These are phyloP conservation scores for Trichosurus vulpecula DNA, from an alignment of 2,797 vertebrate species.

Conservation along the genomic window DNA sequence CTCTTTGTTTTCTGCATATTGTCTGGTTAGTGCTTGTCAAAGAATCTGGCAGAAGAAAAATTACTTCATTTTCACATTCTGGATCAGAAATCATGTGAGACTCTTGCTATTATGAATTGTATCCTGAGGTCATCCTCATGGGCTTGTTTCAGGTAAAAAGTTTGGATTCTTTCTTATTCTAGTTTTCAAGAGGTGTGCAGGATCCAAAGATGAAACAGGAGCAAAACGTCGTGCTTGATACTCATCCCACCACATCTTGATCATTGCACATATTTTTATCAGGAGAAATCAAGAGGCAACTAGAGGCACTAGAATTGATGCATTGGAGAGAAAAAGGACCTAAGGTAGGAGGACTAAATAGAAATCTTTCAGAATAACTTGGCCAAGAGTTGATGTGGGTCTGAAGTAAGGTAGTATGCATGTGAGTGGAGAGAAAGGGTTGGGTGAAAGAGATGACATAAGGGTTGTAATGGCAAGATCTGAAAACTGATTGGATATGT, in stretches of 20 bases:
- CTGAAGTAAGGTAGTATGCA: no score
- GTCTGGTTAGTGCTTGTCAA: background rate
- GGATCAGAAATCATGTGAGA: constrained; percentile 7
- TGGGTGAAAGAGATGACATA: background rate
- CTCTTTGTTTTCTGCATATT: background rate
- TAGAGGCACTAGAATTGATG: background rate
- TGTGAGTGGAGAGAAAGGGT: background rate
- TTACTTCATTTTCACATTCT: background rate
- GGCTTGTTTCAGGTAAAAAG: background rate
- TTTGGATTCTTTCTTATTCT: background rate
- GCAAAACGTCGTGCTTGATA: background rate
- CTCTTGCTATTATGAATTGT: constrained; percentile 27
- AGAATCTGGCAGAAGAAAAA: background rate
- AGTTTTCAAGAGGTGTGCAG: background rate
- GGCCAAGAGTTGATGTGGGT: background rate
- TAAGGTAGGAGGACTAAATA: background rate
- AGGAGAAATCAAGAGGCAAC: background rate
- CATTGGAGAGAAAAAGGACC: background rate
- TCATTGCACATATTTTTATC: background rate
- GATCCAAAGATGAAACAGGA: background rate
- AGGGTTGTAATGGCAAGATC: background rate
- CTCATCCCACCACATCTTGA: background rate
- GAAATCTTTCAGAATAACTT: background rate
- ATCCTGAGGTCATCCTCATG: background rate
- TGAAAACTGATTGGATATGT: background rate